Base-by-base conservation (phyloP, 2,797 vertebrate species). In the Odontamblyopus lacepedii region DNA sequence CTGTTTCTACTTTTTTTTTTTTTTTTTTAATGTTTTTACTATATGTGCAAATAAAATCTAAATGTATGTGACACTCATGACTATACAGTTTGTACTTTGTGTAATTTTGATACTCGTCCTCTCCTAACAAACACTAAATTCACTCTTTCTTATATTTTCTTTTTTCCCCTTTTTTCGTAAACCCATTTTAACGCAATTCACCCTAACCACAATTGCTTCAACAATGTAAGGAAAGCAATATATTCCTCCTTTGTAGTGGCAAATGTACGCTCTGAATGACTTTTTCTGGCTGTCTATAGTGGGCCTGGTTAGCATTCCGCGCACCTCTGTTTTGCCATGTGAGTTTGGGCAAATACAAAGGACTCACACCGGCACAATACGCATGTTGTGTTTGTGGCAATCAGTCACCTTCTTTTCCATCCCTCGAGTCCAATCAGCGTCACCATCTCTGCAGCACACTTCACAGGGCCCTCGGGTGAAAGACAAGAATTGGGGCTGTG, bases 171-270 rank as follows among this genome's bases (percentile, higher is more conserved):
- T 15, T 48, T 16, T 16, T 3, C 2, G 0, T 5, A n/a, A 55
- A 38, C 63, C 70, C 15, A 70, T 62, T 70, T 61, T 16, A 60
- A 69, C 55, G 73, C 62, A 6, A 59, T 76, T 78, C 69, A 15
- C 67, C 13, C 13, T 48, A 71, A 41, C 44, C 35, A 69, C 65
- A 80, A 74, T 83, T 69, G 44, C 63, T 32, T 48, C 71, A 68
- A 50, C 76, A 74, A 57, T 77, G 68, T 71, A 78, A 32, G 63
- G 64, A 79, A 74, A 71, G 57, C 32, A 74, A 71, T 69, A 27
- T 69, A 75, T 70, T 68, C 8, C 57, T 64, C 8, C 35, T 78
- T 78, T 79, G 69, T 76, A 71, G 67, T 44, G 29, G 65, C 78
- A 63, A 74, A 53, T 67, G 7, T 67, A 72, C 60, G 27, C 51